Evolutionary conservation across 2,113 vertebrate species (phyloP).

Genomic region (Progne subis): DNA sequence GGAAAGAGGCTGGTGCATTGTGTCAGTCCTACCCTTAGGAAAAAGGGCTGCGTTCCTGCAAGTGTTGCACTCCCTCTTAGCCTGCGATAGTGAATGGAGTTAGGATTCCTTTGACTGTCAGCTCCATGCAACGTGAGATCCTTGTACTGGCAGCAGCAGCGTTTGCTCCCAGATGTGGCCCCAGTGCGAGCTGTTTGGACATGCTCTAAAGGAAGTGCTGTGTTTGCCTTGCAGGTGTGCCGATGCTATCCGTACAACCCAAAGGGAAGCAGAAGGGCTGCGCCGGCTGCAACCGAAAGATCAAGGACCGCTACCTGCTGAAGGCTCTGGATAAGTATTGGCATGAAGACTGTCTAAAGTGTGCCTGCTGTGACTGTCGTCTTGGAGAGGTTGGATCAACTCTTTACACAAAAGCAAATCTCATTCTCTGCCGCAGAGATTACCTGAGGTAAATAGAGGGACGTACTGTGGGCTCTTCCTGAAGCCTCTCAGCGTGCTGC

Average conservation of each 20-base stretch:
- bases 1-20: background rate
- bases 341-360: conserved; percentile 99
- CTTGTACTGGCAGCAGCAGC: background rate
- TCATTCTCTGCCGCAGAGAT: conserved; percentile 98
- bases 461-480: background rate
- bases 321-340: conserved; percentile 99
- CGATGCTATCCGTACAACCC: conserved; percentile 98
- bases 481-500: background rate
- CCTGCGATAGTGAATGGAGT: background rate
- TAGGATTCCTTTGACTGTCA: background rate
- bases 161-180: background rate
- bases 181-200: background rate
- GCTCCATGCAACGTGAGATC: background rate
- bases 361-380: conserved; percentile 98
- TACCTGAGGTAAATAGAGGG: conserved; percentile 92
- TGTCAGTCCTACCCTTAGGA: background rate
- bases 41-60: background rate
- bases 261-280: conserved; percentile 99
- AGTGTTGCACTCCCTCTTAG: background rate
- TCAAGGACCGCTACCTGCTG: conserved; percentile 99
- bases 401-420: conserved; percentile 99
- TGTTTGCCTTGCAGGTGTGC: conserved; percentile 87
- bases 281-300: conserved; percentile 98
- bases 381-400: conserved; percentile 99
- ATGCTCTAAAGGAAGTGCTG: background rate